These are phyloP conservation scores for Monochamus saltuarius DNA, from an alignment of 1,140 invertebrate genomes.

Conservation along the genomic window DNA sequence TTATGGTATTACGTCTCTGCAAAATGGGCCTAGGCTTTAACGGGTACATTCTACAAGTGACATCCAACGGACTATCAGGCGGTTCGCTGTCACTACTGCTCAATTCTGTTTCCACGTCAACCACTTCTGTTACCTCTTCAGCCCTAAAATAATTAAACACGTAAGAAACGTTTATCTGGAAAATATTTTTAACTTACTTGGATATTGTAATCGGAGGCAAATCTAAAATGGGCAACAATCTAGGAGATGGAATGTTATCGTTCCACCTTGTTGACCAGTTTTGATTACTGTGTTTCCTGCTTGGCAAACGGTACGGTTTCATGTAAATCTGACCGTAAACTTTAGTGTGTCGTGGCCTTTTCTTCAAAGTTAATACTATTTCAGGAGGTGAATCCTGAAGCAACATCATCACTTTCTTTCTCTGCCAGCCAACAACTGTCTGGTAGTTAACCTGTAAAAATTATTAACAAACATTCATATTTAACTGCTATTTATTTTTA, in stretches of 20 bases:
- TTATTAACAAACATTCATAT: slow-evolving; percentile 36
- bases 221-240: slow-evolving; percentile 65
- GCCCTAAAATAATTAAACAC: slow-evolving; percentile 37
- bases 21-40: slow-evolving; percentile 73
- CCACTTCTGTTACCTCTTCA: slow-evolving; percentile 35
- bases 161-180: slow-evolving; percentile 11
- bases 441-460: slow-evolving; percentile 78
- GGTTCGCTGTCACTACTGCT: slow-evolving; percentile 48
- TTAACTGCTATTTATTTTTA: neutral
- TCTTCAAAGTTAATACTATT: slow-evolving; percentile 80
- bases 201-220: slow-evolving; percentile 61
- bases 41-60: slow-evolving; percentile 62
- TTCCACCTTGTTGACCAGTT: slow-evolving; percentile 63
- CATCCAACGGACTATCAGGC: slow-evolving; percentile 48
- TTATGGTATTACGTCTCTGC: slow-evolving; percentile 83
- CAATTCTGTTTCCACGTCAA: slow-evolving; percentile 39
- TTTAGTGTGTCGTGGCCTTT: slow-evolving; percentile 79
- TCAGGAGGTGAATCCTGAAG: slow-evolving; percentile 79
- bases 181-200: slow-evolving; percentile 51
- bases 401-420: slow-evolving; percentile 75
- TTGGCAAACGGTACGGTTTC: slow-evolving; percentile 74
- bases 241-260: slow-evolving; percentile 66
- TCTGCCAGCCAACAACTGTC: slow-evolving; percentile 87
- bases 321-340: slow-evolving; percentile 82
- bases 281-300: slow-evolving; percentile 68